phyloP scores from a whole-genome alignment of 1,140 invertebrate genomes.

The Limonius californicus region DNA sequence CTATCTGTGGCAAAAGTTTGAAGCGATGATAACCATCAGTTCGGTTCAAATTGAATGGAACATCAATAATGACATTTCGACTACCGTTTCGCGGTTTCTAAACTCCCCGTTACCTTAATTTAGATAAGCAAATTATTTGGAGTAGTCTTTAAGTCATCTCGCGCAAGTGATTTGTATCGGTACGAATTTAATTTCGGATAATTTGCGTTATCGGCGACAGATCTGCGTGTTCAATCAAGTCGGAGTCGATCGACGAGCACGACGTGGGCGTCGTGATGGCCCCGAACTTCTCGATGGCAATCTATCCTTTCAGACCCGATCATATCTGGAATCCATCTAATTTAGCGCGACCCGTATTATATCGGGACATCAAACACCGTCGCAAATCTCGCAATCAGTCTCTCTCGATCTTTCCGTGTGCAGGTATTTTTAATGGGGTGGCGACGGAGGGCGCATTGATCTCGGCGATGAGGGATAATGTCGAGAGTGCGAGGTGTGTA shows the following conservation, averaged over 20 bases:
- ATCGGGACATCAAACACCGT: background rate
- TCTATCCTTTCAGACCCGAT: conserved; percentile 9
- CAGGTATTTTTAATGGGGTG: background rate
- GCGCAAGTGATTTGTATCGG: background rate
- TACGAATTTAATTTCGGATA: conserved; percentile 9
- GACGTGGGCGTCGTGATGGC: background rate
- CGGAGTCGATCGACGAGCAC: background rate
- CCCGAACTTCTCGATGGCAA: background rate
- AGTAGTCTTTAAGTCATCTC: background rate
- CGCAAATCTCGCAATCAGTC: conserved; percentile 20
- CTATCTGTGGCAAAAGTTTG: no score
- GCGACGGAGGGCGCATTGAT: no score
- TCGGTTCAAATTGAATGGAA: no score
- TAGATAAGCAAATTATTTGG: no score
- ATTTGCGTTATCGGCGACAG: conserved; percentile 2
- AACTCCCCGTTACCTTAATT: no score
- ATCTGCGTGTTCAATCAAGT: conserved; percentile 8
- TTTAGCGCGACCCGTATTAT: conserved; percentile 11
- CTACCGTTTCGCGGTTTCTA: no score
- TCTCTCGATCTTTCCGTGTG: conserved; percentile 1
- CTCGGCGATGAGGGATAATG: conserved; percentile 4
- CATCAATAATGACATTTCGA: no score
- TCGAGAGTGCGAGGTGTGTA: background rate
- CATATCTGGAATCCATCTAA: conserved; percentile 20
- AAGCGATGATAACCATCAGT: no score